Base-by-base conservation (phyloP, 2,888 invertebrate species). In the Orchestes rusci region DNA sequence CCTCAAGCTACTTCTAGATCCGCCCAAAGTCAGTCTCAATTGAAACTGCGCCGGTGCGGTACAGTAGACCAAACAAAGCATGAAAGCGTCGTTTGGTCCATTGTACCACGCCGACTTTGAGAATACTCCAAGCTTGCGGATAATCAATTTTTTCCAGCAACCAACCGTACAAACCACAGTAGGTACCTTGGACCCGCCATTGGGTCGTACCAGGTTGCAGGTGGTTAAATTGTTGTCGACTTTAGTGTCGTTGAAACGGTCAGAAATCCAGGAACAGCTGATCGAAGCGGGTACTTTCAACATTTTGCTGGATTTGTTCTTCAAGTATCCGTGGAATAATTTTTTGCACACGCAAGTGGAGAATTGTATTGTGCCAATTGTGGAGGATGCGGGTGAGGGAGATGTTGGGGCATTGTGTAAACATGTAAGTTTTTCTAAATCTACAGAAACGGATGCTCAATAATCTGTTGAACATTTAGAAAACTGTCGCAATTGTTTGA, bases 321-420 rank as follows among this genome's bases (percentile, higher is more conserved):
- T 93, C 73, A 76, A 78, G 67, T 90, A 86, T 73, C 79, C 82
- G 53, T 84, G 91, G 85, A 95, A 96, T 74, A 95, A 93, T 75
- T 94, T 96, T 73, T 76, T 96, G 65, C 95, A 96, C 71, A 84
- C 84, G 55, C 88, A 91, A 72, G 85, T 91, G 56, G 82, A 84
- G 67, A 79, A 82, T 67, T 84, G 88, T 66, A 70, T 93, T 57
- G 73, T 75, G 49, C 75, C 81, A 70, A 83, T 87, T 60, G 77
- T 90, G 43, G 64, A 67, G 59, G 36, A 58, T 54, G 53, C 56
- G 12, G 64, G 64, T 39, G 67, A 66, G 45, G 65, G 57, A 13
- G 23, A 45, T 10, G 15, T 42, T 45, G 63, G 65, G 68, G 69
- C 70, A 65, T 70, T 76, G 68, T 73, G 73, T 69, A 70, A 66